Percentiles rank a stretch among this genome's conserved stretches.
These are phyloP conservation scores for Archips xylosteana DNA, from an alignment of 2,888 invertebrate genomes.

Conservation along the genomic window DNA sequence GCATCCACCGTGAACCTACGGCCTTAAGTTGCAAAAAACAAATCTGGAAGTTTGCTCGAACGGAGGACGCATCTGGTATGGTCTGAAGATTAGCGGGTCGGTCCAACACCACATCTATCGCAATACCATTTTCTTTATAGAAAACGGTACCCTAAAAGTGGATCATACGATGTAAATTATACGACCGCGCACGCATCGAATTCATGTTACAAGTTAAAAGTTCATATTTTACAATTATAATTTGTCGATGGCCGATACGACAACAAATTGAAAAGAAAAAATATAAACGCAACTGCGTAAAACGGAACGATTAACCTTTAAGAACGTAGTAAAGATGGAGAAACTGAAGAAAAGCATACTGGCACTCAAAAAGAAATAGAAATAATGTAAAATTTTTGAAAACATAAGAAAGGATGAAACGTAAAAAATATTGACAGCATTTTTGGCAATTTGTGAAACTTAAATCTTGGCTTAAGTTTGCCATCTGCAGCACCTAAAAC, in stretches of 20 bases:
- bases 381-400: neutral
- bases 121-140: neutral
- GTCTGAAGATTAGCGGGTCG: too few species aligned
- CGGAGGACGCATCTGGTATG: too few species aligned
- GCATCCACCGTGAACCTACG: too few species aligned
- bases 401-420: too few species aligned
- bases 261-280: constrained; percentile 15
- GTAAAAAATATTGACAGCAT: too few species aligned
- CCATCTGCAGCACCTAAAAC: too few species aligned
- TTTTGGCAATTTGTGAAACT: too few species aligned
- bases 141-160: constrained; percentile 7
- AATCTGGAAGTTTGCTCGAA: too few species aligned
- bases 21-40: too few species aligned
- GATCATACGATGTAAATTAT: constrained; percentile 35
- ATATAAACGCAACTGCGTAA: neutral
- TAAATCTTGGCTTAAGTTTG: too few species aligned
- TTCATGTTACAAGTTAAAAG: constrained; percentile 51
- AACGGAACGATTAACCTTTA: neutral
- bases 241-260: constrained; percentile 20
- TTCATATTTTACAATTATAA: constrained; percentile 50
- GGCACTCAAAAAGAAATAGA: neutral
- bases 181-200: constrained; percentile 29
- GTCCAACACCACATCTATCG: neutral
- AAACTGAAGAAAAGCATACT: neutral
- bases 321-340: neutral